Evolutionary conservation across 2,888 invertebrate genomes (phyloP).

Genomic region (Lordiphosa andalusiaca): DNA sequence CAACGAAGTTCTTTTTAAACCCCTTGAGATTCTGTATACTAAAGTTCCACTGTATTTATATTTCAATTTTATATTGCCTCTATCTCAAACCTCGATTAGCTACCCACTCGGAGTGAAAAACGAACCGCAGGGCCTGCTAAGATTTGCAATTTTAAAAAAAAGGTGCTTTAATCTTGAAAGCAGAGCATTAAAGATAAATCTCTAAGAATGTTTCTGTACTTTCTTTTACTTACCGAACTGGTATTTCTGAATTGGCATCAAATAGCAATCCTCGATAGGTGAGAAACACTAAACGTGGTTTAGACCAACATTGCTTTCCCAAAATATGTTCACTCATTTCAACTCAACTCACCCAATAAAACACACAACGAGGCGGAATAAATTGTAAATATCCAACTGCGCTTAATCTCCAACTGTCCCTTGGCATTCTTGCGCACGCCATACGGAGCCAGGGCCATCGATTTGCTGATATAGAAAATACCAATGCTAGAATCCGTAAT

Average conservation of each 20-base stretch:
- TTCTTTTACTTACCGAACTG: constrained; percentile 72
- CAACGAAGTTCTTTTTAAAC: too few species aligned
- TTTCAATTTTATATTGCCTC: too few species aligned
- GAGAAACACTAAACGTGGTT: constrained; percentile 58
- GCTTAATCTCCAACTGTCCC: constrained; percentile 65
- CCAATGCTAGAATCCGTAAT: constrained; percentile 75
- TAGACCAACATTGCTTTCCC: not conserved
- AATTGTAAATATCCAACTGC: constrained; percentile 73
- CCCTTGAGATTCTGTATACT: too few species aligned
- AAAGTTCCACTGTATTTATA: too few species aligned
- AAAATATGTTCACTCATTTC: too few species aligned
- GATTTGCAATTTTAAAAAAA: too few species aligned
- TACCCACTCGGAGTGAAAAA: too few species aligned
- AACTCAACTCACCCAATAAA: constrained; percentile 74
- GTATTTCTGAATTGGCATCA: constrained; percentile 78
- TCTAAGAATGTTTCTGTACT: too few species aligned
- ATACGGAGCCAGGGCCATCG: constrained; percentile 78
- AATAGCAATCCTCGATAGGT: constrained; percentile 78
- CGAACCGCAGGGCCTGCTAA: too few species aligned
- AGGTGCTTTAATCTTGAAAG: too few species aligned
- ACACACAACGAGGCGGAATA: constrained; percentile 72
- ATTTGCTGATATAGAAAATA: constrained; percentile 77
- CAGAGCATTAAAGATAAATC: too few species aligned
- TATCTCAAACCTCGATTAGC: too few species aligned
- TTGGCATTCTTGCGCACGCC: constrained; percentile 66